Base-by-base conservation (phyloP, 2,113 vertebrate species). In the Catharus minimus region DNA sequence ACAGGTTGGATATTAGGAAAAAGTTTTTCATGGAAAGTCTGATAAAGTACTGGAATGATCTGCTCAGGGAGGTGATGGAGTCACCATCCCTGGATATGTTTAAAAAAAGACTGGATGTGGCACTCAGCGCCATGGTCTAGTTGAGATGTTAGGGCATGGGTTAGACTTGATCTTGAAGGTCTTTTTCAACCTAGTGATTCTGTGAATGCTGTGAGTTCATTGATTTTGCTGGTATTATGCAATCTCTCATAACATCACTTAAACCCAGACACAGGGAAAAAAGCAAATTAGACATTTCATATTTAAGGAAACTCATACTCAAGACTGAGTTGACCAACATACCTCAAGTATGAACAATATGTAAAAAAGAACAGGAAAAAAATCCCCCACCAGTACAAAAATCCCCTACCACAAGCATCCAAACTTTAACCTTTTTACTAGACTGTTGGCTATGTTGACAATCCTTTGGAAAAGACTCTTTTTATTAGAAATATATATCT, bases 351-450 rank as follows among this genome's bases (percentile, higher is more conserved):
- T 39, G 5, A 65, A 17, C 24, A 6, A 49, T 11, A 65, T 2
- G 7, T 19, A 24, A 50, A 38, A 73, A 61, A 36, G 3, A 26
- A 56, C 24, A 33, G 11, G 12, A 33, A 36, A 36, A 43, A 56
- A 22, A 43, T 20, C 5, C 24, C 18, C 32, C 8, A 55, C 22
- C 6, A 16, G 1, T 6, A 39, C 13, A 30, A 50, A 56, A 13
- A 0, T 0, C 5, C 1, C 13, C 7, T 4, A 61, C 13, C 12
- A 11, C 2, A 10, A 30, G 1, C 19, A 28, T 33, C 9, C 30
- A 68, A 77, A 38, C 5, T 55, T 75, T 26, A 38, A 52, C 2
- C 7, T 46, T 85, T 55, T 76, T 20, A 46, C 5, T 28, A 52
- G 9, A 13, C 8, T 61, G 11, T 38, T 67, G 9, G 9, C 36